Percentiles rank a stretch among this genome's conserved stretches.
These are phyloP conservation scores for Willowsia nigromaculata DNA, from an alignment of 2,888 invertebrate species.

Conservation along the genomic window DNA sequence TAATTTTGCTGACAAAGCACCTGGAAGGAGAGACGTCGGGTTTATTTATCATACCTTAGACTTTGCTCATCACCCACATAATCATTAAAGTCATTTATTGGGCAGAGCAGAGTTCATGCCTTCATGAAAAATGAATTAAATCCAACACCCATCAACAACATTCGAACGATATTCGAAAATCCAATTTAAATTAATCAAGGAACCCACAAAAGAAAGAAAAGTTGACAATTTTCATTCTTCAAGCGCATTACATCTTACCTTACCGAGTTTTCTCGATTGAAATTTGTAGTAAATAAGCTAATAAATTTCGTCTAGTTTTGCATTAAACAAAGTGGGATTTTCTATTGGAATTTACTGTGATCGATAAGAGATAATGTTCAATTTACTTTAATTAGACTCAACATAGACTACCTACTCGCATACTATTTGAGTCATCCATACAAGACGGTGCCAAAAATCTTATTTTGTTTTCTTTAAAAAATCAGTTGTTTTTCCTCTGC, in stretches of 20 bases:
- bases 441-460: background rate
- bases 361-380: background rate
- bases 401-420: background rate
- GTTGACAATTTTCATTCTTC: background rate
- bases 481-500: background rate
- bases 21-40: too few species aligned
- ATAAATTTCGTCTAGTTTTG: background rate
- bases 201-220: background rate
- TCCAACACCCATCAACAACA: background rate
- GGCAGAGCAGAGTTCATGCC: too few species aligned
- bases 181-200: background rate
- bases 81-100: too few species aligned
- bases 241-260: background rate
- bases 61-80: too few species aligned
- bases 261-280: background rate
- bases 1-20: too few species aligned
- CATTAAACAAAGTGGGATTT: background rate
- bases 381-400: background rate
- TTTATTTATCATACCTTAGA: too few species aligned
- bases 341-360: background rate
- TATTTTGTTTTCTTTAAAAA: conserved; percentile 17
- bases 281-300: background rate
- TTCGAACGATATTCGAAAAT: background rate
- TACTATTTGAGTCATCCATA: background rate
- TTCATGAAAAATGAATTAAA: background rate